Evolutionary conservation across 2,113 vertebrate species (phyloP).

Genomic region (Morone saxatilis): DNA sequence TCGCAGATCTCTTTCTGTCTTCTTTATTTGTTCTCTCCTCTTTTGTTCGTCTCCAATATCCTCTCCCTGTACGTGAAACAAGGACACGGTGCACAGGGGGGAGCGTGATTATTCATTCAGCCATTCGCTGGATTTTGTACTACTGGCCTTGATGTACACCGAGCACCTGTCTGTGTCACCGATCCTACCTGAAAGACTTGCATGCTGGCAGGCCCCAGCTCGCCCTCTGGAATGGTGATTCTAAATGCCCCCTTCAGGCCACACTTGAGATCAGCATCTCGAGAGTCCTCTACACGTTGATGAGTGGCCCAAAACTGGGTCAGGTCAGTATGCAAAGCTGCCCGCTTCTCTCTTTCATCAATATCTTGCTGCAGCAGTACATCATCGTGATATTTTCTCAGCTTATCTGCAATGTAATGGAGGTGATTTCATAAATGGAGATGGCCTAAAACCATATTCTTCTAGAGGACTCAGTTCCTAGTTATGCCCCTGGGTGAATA

Average conservation of each 20-base stretch:
- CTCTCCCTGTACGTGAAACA: conserved; percentile 78
- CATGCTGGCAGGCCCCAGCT: conserved; percentile 84
- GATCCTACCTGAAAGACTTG: conserved; percentile 79
- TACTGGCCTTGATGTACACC: conserved; percentile 5
- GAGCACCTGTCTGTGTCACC: background rate
- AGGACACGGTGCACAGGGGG: background rate
- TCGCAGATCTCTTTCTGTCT: conserved; percentile 67
- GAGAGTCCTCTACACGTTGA: conserved; percentile 75
- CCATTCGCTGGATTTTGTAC: conserved; percentile 10
- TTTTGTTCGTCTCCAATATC: conserved; percentile 59
- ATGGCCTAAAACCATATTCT: background rate
- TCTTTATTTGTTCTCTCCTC: conserved; percentile 73
- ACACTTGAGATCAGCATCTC: conserved; percentile 79
- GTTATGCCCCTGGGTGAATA: background rate
- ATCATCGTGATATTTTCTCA: conserved; percentile 67
- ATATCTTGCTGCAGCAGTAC: conserved; percentile 61
- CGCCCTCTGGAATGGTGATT: conserved; percentile 58
- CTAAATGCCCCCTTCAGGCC: conserved; percentile 67
- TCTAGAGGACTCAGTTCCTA: background rate
- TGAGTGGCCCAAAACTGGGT: conserved; percentile 65
- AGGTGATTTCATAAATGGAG: background rate
- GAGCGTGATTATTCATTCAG: background rate
- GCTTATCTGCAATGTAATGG: conserved; percentile 66
- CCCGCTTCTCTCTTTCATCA: conserved; percentile 64
- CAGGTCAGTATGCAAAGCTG: conserved; percentile 65